These are phyloP conservation scores for Dusona sp. DNA, from an alignment of 2,888 invertebrate species.

Conservation along the genomic window DNA sequence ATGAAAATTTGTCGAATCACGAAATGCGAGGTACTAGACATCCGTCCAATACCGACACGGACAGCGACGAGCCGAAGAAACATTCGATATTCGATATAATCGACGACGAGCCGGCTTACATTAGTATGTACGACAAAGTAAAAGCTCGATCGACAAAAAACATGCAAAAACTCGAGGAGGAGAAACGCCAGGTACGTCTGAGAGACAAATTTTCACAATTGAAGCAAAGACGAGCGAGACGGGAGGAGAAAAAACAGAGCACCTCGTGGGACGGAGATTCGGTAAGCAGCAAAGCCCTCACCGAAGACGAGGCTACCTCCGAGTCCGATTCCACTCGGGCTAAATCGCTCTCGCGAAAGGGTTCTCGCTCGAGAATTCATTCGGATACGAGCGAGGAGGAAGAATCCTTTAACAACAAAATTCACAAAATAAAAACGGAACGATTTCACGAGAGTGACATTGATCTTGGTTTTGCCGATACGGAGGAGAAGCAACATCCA, in stretches of 20 bases:
- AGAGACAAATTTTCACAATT: slow-evolving; percentile 95
- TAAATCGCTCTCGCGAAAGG: slow-evolving; percentile 88
- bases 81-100: slow-evolving; percentile 96
- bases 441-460: slow-evolving; percentile 87
- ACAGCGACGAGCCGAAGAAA: slow-evolving; percentile 94
- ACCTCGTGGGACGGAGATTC: slow-evolving; percentile 96
- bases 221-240: slow-evolving; percentile 94
- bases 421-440: slow-evolving; percentile 87
- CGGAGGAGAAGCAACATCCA: slow-evolving; percentile 82
- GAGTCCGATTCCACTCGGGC: slow-evolving; percentile 84
- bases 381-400: slow-evolving; percentile 92
- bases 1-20: slow-evolving; percentile 80
- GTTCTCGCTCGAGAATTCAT: slow-evolving; percentile 90
- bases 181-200: slow-evolving; percentile 90
- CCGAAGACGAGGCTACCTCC: slow-evolving; percentile 84
- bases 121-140: slow-evolving; percentile 99
- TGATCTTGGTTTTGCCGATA: slow-evolving; percentile 85
- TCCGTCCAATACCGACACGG: slow-evolving; percentile 85
- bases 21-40: slow-evolving; percentile 81
- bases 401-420: slow-evolving; percentile 86
- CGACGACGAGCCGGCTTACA: slow-evolving; percentile 95
- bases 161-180: slow-evolving; percentile 96
- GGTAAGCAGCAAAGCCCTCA: slow-evolving; percentile 85
- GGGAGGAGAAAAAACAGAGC: slow-evolving; percentile 95
- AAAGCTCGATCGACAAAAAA: slow-evolving; percentile 97